Evolutionary conservation across 2,113 vertebrate species (phyloP).

Genomic region (Aegotheles bennettii): DNA sequence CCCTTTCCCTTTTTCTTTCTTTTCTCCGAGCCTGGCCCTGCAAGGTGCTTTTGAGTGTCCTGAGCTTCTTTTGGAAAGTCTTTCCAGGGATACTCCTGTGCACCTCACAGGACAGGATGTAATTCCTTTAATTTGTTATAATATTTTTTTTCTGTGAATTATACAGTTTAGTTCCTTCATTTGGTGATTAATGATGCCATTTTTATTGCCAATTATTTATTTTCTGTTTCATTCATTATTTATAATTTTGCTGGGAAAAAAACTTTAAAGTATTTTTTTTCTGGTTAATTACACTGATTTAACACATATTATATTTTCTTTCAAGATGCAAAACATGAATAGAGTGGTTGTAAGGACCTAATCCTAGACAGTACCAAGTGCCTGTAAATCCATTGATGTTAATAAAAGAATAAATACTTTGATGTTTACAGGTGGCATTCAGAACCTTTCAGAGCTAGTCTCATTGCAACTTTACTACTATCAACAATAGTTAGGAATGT

Average conservation of each 20-base stretch:
- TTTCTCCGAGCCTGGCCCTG: slow-evolving; percentile 32
- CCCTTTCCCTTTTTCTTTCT: not conserved
- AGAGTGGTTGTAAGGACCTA: not conserved
- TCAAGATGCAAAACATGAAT: not conserved
- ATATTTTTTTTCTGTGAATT: not conserved
- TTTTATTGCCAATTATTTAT: not conserved
- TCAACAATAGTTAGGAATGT: not conserved
- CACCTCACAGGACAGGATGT: slow-evolving; percentile 52
- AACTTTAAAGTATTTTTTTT: not conserved
- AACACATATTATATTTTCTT: not conserved
- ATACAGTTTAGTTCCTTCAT: not conserved
- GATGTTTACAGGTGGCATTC: not conserved
- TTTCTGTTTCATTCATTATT: not conserved
- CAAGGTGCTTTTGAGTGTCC: slow-evolving; percentile 32
- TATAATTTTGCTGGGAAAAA: not conserved
- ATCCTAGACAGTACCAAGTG: not conserved
- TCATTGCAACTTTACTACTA: not conserved
- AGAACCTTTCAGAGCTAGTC: not conserved
- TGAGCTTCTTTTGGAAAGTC: slow-evolving; percentile 14
- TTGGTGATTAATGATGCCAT: not conserved
- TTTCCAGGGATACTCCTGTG: slow-evolving; percentile 37
- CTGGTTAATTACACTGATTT: not conserved
- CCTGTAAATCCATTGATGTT: not conserved
- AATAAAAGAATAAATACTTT: not conserved
- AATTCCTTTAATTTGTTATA: not conserved